Base-by-base conservation (phyloP, 2,888 invertebrate genomes). In the Mylabris sibirica region DNA sequence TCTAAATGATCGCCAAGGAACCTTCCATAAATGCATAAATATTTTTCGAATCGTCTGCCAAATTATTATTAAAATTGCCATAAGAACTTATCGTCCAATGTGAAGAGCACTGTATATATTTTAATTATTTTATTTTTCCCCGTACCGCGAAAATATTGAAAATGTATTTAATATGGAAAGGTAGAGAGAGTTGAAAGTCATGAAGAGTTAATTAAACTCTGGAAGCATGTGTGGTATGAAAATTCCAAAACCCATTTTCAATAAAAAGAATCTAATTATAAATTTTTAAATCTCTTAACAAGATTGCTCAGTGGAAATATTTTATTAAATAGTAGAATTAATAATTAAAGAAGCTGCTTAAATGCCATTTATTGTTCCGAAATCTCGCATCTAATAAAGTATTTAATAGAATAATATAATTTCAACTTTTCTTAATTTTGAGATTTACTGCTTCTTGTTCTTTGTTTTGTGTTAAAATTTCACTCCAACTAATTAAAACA, bases 261-360 rank as follows among this genome's bases (percentile, higher is more conserved):
- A 49, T 20, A n/a, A 44, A 49, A 49, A 17, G 4, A 49, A 20
- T 49, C 20, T 20, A 49, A 49, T 49, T 49, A 49, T 49, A 20
- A 49, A 49, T 49, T 49, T 49, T 49, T 49, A 9, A 49, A 22
- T 49, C n/a, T 6, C 6, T 17, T 17, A 44, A 49, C 49, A 49
- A 49, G 49, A 2, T 49, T 49, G 49, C 20, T 0, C 2, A 20
- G 3, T 17, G 49, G 20, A 49, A 20, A 49, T 49, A 49, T 49
- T 49, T 49, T 49, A 49, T 49, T 49, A 49, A 9, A 49, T 49
- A 49, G 49, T 8, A 20, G 49, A 44, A 49, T 49, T 49, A 49
- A 22, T 49, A 49, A 49, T 49, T 20, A 49, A 49, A 9, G 11
- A 49, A 49, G 11, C 20, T 11, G 49, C 9, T 49, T 9, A 49